Base-by-base conservation (phyloP, 2,797 vertebrate species). In the Petrocephalus schoutedeni region DNA sequence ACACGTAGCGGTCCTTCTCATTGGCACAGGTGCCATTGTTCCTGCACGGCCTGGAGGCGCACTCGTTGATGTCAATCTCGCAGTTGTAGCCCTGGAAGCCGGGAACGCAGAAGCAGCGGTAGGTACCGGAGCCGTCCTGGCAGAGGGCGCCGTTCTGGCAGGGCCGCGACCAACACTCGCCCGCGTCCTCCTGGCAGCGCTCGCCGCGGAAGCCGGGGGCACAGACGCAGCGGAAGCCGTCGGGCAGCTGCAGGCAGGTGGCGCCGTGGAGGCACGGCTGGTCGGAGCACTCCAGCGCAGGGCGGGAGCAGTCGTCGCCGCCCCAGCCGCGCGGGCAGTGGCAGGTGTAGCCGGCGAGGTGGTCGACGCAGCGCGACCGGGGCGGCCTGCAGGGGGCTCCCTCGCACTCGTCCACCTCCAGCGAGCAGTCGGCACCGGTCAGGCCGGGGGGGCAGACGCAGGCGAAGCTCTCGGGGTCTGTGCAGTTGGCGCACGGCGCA, bases 1-100 rank as follows among this genome's bases (percentile, higher is more conserved):
- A 99, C 89, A 93, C 14, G 0, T 97, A 99, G 89, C 85, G 96
- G 92, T 99, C 98, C 89, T 96, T 97, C 92, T 95, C 94, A 59
- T 99, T 98, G 90, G 91, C 94, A 91, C 98, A 99, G 87, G 97
- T 97, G 90, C 93, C 96, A 6, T 96, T 97, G 89, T 99, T 97
- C 87, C 91, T 94, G 89, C 98, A 99, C 56, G 98, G 98, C 85
- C 94, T 92, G 14, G 98, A 99, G 0, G 97, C 98, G 12, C 98
- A 99, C 92, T 99, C 98, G 0, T 99, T 96, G 89, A 99, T 99
- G 94, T 99, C 98, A 12, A 99, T 97, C 85, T 99, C 98, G 57
- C 98, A 99, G 93, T 93, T 95, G 86, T 95, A 93, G 7, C 98
- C 98, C 91, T 99, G 98, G 91, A 97, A 99, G 0, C 98, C 98